Conservation (phyloP, 2,888 invertebrate genomes). For the Polia nebulosa region DNA sequence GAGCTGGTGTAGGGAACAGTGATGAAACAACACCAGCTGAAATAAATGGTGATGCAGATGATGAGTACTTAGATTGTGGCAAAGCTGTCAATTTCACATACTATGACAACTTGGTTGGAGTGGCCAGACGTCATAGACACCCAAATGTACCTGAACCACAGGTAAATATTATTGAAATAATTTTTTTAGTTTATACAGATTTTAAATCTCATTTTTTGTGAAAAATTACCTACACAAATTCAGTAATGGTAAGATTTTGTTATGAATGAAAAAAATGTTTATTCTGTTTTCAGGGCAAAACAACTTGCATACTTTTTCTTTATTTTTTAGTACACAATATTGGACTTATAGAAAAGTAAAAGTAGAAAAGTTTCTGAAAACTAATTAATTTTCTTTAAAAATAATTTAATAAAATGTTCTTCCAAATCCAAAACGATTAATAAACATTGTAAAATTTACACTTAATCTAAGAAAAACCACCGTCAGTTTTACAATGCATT, state of each 20-base stretch:
- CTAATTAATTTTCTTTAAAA: no score
- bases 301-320: no score
- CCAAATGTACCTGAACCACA: constrained; percentile 96
- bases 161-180: constrained; percentile 74
- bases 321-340: no score
- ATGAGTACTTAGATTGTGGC: constrained; percentile 95
- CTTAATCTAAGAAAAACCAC: constrained; percentile 22
- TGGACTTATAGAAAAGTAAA: no score
- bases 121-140: constrained; percentile 95
- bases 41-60: constrained; percentile 85
- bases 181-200: no score
- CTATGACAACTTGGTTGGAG: constrained; percentile 96
- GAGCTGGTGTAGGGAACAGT: constrained; percentile 81
- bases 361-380: no score
- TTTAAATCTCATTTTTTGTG: no score
- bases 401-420: no score
- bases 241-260: neutral
- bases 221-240: no score
- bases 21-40: constrained; percentile 81
- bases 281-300: no score
- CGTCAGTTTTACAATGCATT: constrained; percentile 23
- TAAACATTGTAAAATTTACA: constrained; percentile 15
- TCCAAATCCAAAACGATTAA: neutral
- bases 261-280: neutral
- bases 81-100: constrained; percentile 97